phyloP scores from a whole-genome alignment of 1,140 invertebrate genomes.

The Polypedilum vanderplanki region DNA sequence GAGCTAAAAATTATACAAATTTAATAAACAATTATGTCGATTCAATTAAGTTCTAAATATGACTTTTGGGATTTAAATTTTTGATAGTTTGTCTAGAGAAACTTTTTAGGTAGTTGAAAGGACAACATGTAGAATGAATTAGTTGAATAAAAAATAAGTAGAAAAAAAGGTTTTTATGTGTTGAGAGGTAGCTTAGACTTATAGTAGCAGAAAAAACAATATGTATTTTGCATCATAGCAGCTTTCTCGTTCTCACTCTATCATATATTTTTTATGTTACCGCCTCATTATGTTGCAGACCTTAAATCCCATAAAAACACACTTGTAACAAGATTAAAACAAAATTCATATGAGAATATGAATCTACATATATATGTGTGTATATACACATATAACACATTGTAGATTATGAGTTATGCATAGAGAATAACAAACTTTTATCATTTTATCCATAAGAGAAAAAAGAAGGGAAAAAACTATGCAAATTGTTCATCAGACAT shows the following conservation, averaged over 20 bases:
- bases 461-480: not conserved
- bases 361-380: not conserved
- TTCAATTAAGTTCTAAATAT: too few species aligned
- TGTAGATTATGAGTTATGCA: constrained; percentile 14
- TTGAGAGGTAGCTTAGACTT: too few species aligned
- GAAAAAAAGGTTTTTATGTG: too few species aligned
- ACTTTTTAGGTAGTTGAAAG: too few species aligned
- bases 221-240: not conserved
- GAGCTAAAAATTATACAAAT: too few species aligned
- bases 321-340: constrained; percentile 28
- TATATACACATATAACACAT: not conserved
- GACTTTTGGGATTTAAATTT: too few species aligned
- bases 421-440: constrained; percentile 23
- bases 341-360: constrained; percentile 20
- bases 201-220: not conserved
- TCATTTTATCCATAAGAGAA: constrained; percentile 2
- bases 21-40: too few species aligned
- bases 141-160: too few species aligned
- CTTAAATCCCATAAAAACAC: constrained; percentile 26
- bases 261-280: not conserved
- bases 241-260: not conserved
- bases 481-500: not conserved
- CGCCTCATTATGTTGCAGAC: not conserved
- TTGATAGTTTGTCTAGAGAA: too few species aligned
- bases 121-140: too few species aligned